Base-by-base conservation (phyloP, 2,113 vertebrate species). In the Panthera uncia region DNA sequence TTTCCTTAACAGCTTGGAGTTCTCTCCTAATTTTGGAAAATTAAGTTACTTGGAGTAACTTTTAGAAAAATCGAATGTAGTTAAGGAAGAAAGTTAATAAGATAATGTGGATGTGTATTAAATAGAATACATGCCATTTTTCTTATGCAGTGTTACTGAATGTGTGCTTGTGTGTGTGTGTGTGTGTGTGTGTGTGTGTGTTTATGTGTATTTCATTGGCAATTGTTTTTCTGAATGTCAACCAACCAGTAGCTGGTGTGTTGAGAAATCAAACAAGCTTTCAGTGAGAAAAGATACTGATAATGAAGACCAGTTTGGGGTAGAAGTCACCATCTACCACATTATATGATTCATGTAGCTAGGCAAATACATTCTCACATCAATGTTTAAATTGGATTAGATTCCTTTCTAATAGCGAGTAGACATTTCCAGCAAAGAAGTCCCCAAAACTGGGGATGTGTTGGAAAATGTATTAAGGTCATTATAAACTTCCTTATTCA, bases 1-100 rank as follows among this genome's bases (percentile, higher is more conserved):
- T 95, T 84, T 94, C 93, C 82, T 85, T 63, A 95, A 38, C 48
- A 82, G n/a, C 50, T 87, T 71, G 78, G 63, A 86, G 82, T 66
- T 81, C 69, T 98, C 78, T 95, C 68, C 96, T 80, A 85, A 97
- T 74, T 95, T 96, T 78, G 84, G 57, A 95, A 98, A 96, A 97
- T 85, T 69, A 89, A 96, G 48, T 91, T 78, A 91, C 71, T 95
- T 98, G 65, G 87, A 95, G 92, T 73, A 94, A 78, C 81, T 97
- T 88, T 89, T 71, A 92, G 97, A 97, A 97, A 97, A 98, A 96
- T 95, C 2, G 90, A 91, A 90, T 97, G 10, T 38, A 92, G 18
- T 93, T 94, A 88, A 89, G 91, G 86, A 91, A 90, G 78, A 91
- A 93, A 93, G 89, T 79, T 85, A 92, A 48, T 66, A 57, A 85